Base-by-base conservation (phyloP, 2,888 invertebrate genomes). In the Urechis unicinctus region DNA sequence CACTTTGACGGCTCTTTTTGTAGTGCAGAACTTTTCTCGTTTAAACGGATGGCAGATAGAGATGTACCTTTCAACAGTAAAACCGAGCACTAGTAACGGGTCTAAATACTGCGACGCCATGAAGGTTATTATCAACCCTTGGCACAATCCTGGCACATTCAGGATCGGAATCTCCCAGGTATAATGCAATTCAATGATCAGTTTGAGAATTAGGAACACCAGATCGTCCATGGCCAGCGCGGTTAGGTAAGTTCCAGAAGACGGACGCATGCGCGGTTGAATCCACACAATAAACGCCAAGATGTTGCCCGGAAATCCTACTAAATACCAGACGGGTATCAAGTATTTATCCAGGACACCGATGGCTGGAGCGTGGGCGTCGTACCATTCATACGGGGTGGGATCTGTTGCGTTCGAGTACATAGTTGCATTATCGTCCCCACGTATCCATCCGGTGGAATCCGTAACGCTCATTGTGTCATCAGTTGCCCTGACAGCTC, bases 251-350 rank as follows among this genome's bases (percentile, higher is more conserved):
- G 69, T 71, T 28, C 78, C 76, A 13, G 78, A 78, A 1, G 75
- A 74, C 52, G 74, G 74, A 13, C 75, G 67, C 76, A 78, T 77
- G 50, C 70, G 65, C 51, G 67, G 70, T 47, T 70, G 69, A 29
- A 76, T 68, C 78, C 78, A 78, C 45, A 78, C 69, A 41, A 71
- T 54, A 53, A 77, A 68, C 3, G 75, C 69, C n/a, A 78, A 55
- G 49, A 74, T 66, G 60, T 77, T 76, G 50, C 75, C 74, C 0
- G 76, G 73, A 54, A 77, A 72, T n/a, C 78, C 78, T 22, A 78
- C 57, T 29, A 66, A 61, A 61, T 72, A 75, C 51, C 72, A 72
- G 41, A 73, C 59, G 3, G 72, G 73, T 2, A 73, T 69, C 22
- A 74, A 60, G 53, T 68, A 71, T 52, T 63, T 66, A 57, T 73